Evolutionary conservation across 2,888 invertebrate species (phyloP), one percentile per base, ranked within the genome.

Genomic region (Eupithecia abbreviata): DNA sequence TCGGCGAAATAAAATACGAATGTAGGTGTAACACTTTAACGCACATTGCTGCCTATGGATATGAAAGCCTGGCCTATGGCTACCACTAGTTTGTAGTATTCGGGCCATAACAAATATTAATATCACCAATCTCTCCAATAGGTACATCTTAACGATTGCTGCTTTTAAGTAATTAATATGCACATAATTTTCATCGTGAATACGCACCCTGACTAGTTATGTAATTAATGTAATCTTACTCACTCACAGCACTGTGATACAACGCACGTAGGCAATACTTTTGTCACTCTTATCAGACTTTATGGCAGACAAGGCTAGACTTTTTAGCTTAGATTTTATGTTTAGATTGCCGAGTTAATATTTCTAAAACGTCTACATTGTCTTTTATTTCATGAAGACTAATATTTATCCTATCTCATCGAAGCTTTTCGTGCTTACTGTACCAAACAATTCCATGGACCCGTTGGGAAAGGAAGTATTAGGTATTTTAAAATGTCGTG

Each of bases 241-340:
- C 45, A 18, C 67, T 45, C 13, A 10, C 13, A 55, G n/a, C 2
- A 18, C 55, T 58, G 18, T 7, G 13, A 47, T 47, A 47, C 55
- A n/a, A 55, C 55, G n/a, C n/a, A n/a, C 55, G 55, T 55, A 55
- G 55, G 65, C 42, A 67, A 67, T 43, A 68, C n/a, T 66, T 42
- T 15, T n/a, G 68, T 69, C 18, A 13, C 45, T 30, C 5, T 45
- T 69, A 18, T 45, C 18, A 49, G 66, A 73, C 66, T 66, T n/a
- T 67, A 51, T 18, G 66, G 66, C 72, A 66, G 66, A 73, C 41
- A n/a, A 18, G 7, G 12, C 66, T 42, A 66, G 42, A 42, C 5
- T 66, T 66, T 67, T 30, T 1, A 69, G 30, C 47, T 18, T 45
- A 30, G 13, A 69, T 47, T 30, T 3, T 18, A 47, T 18, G n/a